Evolutionary conservation across 2,888 invertebrate genomes (phyloP).

Genomic region (Trichopoda pennipes): DNA sequence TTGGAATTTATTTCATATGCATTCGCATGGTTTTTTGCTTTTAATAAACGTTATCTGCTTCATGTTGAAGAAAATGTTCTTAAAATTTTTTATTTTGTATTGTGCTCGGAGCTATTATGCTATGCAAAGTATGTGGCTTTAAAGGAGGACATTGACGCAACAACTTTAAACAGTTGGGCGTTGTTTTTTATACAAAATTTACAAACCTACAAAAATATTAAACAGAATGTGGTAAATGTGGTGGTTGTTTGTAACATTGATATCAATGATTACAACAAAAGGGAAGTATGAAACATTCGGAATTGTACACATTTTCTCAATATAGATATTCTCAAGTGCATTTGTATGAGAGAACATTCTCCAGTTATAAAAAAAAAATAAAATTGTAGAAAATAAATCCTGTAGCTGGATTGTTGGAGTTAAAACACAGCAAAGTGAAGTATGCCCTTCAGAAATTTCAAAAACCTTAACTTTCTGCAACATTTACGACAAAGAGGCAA

Average conservation of each 20-base stretch:
- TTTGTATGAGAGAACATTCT: background rate
- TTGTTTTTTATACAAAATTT: slow-evolving; percentile 22
- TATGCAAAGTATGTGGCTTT: slow-evolving; percentile 52
- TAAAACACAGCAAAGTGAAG: slow-evolving; percentile 61
- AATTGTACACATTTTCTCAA: background rate
- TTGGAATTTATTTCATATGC: background rate
- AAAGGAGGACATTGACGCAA: slow-evolving; percentile 66
- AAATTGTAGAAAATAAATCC: slow-evolving; percentile 9
- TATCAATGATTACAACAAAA: background rate
- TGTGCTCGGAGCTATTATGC: slow-evolving; percentile 34
- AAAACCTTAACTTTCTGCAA: slow-evolving; percentile 67
- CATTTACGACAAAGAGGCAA: slow-evolving; percentile 67
- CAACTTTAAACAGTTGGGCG: slow-evolving; percentile 59
- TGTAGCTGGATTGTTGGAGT: slow-evolving; percentile 38
- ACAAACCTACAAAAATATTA: background rate
- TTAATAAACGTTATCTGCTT: slow-evolving; percentile 64
- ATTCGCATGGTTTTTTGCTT: slow-evolving; percentile 49
- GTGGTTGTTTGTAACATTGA: slow-evolving; percentile 21
- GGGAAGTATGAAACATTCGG: too few species aligned
- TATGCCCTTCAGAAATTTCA: slow-evolving; percentile 65
- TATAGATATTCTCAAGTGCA: slow-evolving; percentile 15
- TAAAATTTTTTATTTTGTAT: slow-evolving; percentile 39
- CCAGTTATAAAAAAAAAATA: background rate
- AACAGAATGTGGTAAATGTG: slow-evolving; percentile 7
- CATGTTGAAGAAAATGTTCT: slow-evolving; percentile 52